Conservation (phyloP, 92 coral and sea anemone species). For the Metridium senile region DNA sequence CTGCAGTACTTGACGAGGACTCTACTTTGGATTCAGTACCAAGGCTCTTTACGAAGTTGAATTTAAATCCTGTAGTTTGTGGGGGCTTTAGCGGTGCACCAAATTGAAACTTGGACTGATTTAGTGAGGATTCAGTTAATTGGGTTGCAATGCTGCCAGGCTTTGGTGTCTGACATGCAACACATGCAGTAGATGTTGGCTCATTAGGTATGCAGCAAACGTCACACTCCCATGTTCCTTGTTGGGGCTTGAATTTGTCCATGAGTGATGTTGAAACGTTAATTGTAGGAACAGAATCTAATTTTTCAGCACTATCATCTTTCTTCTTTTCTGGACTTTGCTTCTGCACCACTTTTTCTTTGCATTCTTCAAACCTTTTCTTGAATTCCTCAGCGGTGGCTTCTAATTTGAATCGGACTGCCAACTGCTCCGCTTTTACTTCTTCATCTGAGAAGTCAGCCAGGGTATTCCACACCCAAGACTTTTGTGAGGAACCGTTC, state of each 20-base stretch:
- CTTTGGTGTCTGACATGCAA: slow-evolving; percentile 57
- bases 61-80: slow-evolving; percentile 1
- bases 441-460: slow-evolving; percentile 90
- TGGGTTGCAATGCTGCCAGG: slow-evolving; percentile 38
- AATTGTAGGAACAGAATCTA: neutral
- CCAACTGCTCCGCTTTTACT: slow-evolving; percentile 79
- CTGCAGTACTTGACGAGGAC: neutral
- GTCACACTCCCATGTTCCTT: slow-evolving; percentile 66
- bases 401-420: slow-evolving; percentile 77
- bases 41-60: neutral
- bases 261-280: neutral
- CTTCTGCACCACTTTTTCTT: slow-evolving; percentile 39
- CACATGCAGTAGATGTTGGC: slow-evolving; percentile 32
- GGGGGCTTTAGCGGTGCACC: slow-evolving; percentile 16
- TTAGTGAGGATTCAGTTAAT: neutral
- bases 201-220: slow-evolving; percentile 45
- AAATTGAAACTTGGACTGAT: slow-evolving; percentile 14
- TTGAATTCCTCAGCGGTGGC: slow-evolving; percentile 75
- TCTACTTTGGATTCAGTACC: neutral
- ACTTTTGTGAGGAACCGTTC: slow-evolving; percentile 78
- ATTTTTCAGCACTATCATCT: neutral
- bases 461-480: slow-evolving; percentile 91
- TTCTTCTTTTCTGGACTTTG: neutral
- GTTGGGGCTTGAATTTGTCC: slow-evolving; percentile 32
- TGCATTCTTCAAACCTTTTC: slow-evolving; percentile 79